A percentile compares a stretch with the other conserved stretches of the same genome.
Evolutionary conservation across 1,140 invertebrate species (phyloP).

Genomic region (Heliconius eleuchia): DNA sequence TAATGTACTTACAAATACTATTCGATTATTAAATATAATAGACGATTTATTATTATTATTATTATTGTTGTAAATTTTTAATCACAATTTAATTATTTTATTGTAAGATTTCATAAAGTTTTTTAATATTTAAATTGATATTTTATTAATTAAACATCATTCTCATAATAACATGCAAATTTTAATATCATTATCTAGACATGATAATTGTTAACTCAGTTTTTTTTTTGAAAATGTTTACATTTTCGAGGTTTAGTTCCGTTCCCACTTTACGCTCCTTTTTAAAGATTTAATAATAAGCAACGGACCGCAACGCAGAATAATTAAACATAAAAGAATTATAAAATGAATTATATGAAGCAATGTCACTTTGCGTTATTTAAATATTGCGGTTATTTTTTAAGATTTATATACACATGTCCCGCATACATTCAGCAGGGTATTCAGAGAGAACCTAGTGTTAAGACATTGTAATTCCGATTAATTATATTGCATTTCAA

Average conservation of each 20-base stretch:
- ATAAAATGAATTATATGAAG: too few relatives aligned
- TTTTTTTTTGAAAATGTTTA: background rate
- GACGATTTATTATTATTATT: slow-evolving; percentile 31
- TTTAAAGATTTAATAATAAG: too few relatives aligned
- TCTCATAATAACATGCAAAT: background rate
- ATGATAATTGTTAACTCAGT: background rate
- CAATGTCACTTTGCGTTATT: too few relatives aligned
- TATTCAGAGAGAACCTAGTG: background rate
- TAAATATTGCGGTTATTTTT: too few relatives aligned
- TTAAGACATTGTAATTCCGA: background rate
- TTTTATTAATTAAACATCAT: slow-evolving; percentile 7
- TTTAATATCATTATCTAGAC: background rate
- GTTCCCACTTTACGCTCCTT: too few relatives aligned
- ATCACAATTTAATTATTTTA: slow-evolving; percentile 29
- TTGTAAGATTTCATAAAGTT: slow-evolving; percentile 7
- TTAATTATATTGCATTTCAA: background rate
- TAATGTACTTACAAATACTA: slow-evolving; percentile 29
- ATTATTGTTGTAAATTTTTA: slow-evolving; percentile 23
- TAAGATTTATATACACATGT: background rate
- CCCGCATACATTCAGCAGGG: background rate
- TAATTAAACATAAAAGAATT: too few relatives aligned
- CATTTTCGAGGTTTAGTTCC: too few relatives aligned
- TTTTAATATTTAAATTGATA: slow-evolving; percentile 11
- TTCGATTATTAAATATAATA: slow-evolving; percentile 25
- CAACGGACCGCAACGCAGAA: too few relatives aligned